These are phyloP conservation scores for Heliothis virescens DNA, from an alignment of 1,140 invertebrate species.

Conservation along the genomic window DNA sequence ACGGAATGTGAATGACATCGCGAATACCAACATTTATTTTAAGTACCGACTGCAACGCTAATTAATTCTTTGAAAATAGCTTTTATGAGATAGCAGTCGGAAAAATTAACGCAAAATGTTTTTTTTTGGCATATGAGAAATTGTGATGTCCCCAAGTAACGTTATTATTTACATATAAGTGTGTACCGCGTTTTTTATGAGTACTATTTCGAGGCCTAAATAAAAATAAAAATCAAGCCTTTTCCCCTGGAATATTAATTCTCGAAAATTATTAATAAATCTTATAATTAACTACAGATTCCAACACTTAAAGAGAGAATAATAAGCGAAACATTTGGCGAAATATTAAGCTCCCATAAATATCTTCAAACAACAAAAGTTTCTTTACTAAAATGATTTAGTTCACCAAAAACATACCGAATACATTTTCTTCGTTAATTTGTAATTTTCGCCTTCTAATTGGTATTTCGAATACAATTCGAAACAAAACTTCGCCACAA, in stretches of 20 bases:
- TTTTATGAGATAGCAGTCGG: not conserved
- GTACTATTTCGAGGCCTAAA: too few species aligned
- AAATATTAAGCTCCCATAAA: too few species aligned
- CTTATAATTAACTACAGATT: too few species aligned
- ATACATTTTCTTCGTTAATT: not conserved
- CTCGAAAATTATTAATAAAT: too few species aligned
- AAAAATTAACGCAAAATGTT: not conserved
- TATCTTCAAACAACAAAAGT: not conserved
- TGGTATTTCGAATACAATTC: slow-evolving; percentile 23
- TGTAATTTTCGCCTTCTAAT: slow-evolving; percentile 13
- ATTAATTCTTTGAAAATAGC: slow-evolving; percentile 28
- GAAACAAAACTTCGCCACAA: slow-evolving; percentile 25
- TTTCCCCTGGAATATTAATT: too few species aligned
- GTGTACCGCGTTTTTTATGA: too few species aligned
- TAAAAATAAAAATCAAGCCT: too few species aligned
- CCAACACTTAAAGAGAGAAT: too few species aligned
- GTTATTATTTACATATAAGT: too few species aligned
- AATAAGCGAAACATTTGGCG: too few species aligned
- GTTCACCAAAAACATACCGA: not conserved
- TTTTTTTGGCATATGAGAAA: too few species aligned
- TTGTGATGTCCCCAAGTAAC: too few species aligned
- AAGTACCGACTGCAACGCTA: not conserved
- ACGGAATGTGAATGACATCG: slow-evolving; percentile 23
- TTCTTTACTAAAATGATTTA: not conserved
- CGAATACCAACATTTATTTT: slow-evolving; percentile 29